Percentiles rank a stretch among this genome's conserved stretches.
Evolutionary conservation across 2,113 vertebrate genomes (phyloP).

Genomic region (Candoia aspera): DNA sequence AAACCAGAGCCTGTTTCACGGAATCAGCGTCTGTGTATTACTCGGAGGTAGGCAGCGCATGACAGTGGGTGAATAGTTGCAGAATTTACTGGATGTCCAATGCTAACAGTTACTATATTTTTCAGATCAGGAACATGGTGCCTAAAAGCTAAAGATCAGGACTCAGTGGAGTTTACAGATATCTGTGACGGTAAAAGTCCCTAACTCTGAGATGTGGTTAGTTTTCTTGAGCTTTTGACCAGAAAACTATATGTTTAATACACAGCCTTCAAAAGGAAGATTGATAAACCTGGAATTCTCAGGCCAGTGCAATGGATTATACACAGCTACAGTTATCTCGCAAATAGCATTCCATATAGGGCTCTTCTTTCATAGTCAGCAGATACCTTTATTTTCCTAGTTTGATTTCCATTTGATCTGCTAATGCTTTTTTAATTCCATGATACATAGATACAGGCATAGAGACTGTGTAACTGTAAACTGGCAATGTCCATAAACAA

Average conservation of each 20-base stretch:
- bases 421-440: neutral
- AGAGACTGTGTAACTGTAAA: neutral
- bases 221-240: neutral
- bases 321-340: neutral
- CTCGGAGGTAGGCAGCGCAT: too few species aligned
- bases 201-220: neutral
- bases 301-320: neutral
- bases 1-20: too few species aligned
- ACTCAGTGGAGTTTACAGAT: neutral
- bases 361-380: neutral
- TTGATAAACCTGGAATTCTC: neutral
- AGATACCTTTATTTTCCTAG: neutral
- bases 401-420: neutral
- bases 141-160: neutral
- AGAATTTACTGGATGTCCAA: neutral
- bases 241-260: neutral
- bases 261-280: neutral
- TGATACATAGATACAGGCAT: neutral
- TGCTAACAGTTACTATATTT: neutral
- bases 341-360: neutral
- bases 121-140: neutral
- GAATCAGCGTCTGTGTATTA: too few species aligned
- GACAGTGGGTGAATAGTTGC: neutral
- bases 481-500: neutral
- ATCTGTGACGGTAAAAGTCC: neutral